Percentiles rank a stretch among this genome's conserved stretches.
These are phyloP conservation scores for Scrobipalpa atriplicella DNA, from an alignment of 2,888 invertebrate genomes.

Conservation along the genomic window DNA sequence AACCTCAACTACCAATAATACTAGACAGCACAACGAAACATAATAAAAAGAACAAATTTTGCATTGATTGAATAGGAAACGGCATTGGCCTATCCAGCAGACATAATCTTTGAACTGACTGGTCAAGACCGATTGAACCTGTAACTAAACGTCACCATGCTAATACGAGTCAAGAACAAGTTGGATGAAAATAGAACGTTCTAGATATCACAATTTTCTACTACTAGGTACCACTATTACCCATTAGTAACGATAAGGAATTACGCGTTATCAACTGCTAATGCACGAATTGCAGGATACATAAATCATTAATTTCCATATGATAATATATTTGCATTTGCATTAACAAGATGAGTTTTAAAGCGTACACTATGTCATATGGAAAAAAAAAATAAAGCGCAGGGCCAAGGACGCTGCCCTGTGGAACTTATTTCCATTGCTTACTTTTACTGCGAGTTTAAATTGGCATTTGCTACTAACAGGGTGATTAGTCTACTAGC, in stretches of 20 bases:
- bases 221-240: conserved; percentile 4
- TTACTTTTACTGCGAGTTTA: background rate
- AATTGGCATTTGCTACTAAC: background rate
- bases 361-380: too few relatives aligned
- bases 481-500: background rate
- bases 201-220: conserved; percentile 48
- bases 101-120: conserved; percentile 1
- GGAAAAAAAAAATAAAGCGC: background rate
- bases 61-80: background rate
- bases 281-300: background rate
- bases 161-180: conserved; percentile 47
- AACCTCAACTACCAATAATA: background rate
- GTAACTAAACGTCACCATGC: conserved; percentile 31
- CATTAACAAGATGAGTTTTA: too few relatives aligned
- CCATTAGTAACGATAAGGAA: conserved; percentile 23
- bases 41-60: background rate
- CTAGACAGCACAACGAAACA: background rate
- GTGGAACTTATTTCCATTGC: background rate
- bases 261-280: conserved; percentile 13
- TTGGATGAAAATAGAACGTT: conserved; percentile 55
- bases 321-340: too few relatives aligned
- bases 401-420: background rate
- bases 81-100: background rate
- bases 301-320: background rate
- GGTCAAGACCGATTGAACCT: conserved; percentile 24